A percentile compares a stretch with the other conserved stretches of the same genome.
phyloP scores from a whole-genome alignment of 2,113 vertebrate species.

The Xenopus borealis region DNA sequence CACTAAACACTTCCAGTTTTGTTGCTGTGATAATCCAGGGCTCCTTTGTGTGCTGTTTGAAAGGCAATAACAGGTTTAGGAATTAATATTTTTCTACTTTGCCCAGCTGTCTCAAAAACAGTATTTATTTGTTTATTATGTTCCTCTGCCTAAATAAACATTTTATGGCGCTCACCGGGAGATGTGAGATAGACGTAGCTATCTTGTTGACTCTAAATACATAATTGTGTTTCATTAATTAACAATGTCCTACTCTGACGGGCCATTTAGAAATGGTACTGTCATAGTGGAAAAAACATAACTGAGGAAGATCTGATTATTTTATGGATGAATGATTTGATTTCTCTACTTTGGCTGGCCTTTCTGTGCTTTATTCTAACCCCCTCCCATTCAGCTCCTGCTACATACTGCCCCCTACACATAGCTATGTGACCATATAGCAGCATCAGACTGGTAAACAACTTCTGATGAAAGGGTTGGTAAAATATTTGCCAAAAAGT shows the following conservation, averaged over 20 bases:
- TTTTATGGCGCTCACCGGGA: not conserved
- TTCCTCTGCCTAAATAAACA: not conserved
- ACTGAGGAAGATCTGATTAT: conserved; percentile 6
- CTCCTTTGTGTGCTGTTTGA: not conserved
- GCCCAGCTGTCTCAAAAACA: not conserved
- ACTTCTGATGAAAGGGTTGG: conserved; percentile 10
- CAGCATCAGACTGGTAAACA: conserved; percentile 14
- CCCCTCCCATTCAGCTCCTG: not conserved
- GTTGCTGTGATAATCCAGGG: not conserved
- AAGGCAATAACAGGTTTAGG: not conserved
- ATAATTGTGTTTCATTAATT: conserved; percentile 7
- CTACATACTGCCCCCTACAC: not conserved
- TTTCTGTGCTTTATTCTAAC: not conserved
- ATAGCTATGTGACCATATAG: not conserved
- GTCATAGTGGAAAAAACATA: conserved; percentile 7
- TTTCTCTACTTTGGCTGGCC: conserved; percentile 6
- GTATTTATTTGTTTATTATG: not conserved
- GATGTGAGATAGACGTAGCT: not conserved
- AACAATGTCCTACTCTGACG: not conserved
- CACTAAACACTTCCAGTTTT: not conserved
- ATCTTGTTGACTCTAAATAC: not conserved
- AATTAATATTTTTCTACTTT: not conserved
- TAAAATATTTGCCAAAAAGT: conserved; percentile 48
- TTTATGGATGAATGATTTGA: conserved; percentile 24
- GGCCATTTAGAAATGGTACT: not conserved